These are phyloP conservation scores for Melinaea marsaeus DNA, from an alignment of 2,888 invertebrate genomes.

Conservation along the genomic window DNA sequence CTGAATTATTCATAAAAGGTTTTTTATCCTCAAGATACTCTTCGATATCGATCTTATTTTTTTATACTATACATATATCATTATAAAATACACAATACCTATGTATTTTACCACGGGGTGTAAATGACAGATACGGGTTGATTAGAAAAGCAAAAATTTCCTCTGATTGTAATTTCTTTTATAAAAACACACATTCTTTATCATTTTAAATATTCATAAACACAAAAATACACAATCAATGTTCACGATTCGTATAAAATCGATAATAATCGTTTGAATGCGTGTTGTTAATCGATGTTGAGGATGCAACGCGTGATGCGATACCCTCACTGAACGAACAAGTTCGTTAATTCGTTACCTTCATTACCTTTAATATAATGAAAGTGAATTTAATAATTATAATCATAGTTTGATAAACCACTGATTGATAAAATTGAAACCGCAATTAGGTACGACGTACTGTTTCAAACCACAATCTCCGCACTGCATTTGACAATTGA, in stretches of 20 bases:
- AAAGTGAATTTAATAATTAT: not conserved
- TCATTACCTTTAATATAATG: not conserved
- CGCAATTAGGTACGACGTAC: too few relatives aligned
- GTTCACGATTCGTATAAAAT: constrained; percentile 20
- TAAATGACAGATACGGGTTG: too few relatives aligned
- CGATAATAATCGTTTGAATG: constrained; percentile 24
- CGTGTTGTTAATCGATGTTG: constrained; percentile 29
- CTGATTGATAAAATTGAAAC: too few relatives aligned
- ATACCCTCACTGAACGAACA: constrained; percentile 10
- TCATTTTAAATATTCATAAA: not conserved
- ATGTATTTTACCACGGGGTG: too few relatives aligned
- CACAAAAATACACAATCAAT: not conserved
- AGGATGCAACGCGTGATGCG: constrained; percentile 21
- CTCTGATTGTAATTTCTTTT: too few relatives aligned
- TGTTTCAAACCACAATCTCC: too few relatives aligned
- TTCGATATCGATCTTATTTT: not conserved
- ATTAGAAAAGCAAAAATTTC: too few relatives aligned
- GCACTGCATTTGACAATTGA: too few relatives aligned
- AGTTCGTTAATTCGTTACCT: constrained; percentile 6
- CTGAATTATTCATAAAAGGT: not conserved
- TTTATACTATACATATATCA: not conserved
- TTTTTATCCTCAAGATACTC: not conserved
- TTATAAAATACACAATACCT: not conserved
- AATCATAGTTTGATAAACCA: too few relatives aligned
- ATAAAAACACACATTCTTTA: not conserved